Conservation (phyloP, 2,888 invertebrate species). For the Drosophila pseudotakahashii region DNA sequence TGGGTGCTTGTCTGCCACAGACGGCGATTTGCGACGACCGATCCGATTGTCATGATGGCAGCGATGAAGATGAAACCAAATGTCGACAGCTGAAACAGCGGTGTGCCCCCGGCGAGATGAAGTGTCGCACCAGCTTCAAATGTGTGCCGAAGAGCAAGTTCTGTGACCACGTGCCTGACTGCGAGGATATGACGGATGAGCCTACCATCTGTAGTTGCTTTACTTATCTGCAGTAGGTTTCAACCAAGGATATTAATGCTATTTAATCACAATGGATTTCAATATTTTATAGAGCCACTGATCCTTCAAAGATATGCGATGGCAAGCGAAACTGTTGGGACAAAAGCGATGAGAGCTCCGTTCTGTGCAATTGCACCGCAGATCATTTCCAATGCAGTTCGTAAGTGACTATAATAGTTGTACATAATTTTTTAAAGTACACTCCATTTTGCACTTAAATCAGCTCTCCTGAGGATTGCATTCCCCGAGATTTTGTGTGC, state of each 20-base stretch:
- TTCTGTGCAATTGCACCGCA: slow-evolving; percentile 87
- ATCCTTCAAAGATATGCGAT: slow-evolving; percentile 90
- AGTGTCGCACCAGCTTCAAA: slow-evolving; percentile 87
- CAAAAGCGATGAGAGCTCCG: slow-evolving; percentile 90
- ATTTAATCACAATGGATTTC: no score
- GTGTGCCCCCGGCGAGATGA: slow-evolving; percentile 87
- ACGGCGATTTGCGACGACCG: slow-evolving; percentile 88
- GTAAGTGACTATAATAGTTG: slow-evolving; percentile 80
- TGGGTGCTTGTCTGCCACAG: slow-evolving; percentile 88
- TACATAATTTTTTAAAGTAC: not conserved
- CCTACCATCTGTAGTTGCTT: slow-evolving; percentile 87
- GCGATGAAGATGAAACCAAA: slow-evolving; percentile 86
- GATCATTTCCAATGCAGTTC: slow-evolving; percentile 85
- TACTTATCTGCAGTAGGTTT: slow-evolving; percentile 86
- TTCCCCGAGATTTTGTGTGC: slow-evolving; percentile 90
- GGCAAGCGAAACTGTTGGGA: slow-evolving; percentile 91
- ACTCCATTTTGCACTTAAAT: not conserved
- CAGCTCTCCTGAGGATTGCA: slow-evolving; percentile 86
- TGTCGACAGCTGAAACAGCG: slow-evolving; percentile 76
- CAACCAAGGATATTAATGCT: no score
- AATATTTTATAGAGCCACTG: slow-evolving; percentile 84
- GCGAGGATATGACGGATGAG: slow-evolving; percentile 90
- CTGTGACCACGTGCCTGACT: slow-evolving; percentile 88
- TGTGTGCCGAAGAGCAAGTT: slow-evolving; percentile 89
- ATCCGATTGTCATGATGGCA: slow-evolving; percentile 88